phyloP scores from a whole-genome alignment of 2,113 vertebrate species.

The Notothenia rossii region DNA sequence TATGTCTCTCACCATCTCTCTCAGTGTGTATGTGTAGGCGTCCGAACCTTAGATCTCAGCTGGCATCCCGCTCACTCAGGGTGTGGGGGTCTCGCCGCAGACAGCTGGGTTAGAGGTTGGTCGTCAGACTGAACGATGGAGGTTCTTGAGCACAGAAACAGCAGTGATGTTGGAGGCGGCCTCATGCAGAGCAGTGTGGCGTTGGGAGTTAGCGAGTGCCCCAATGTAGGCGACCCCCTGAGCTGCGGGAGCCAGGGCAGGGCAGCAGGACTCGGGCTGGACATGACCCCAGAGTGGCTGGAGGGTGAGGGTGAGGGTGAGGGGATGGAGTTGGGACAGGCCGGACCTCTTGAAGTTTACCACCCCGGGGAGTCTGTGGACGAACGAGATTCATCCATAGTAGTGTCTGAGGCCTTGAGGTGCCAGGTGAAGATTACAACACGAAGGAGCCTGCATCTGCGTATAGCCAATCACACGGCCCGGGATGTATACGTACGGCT shows the following conservation, averaged over 20 bases:
- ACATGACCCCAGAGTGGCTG: constrained; percentile 30
- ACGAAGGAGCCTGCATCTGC: constrained; percentile 89
- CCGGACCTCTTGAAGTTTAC: constrained; percentile 69
- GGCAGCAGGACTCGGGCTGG: constrained; percentile 23
- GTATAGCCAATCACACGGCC: constrained; percentile 93
- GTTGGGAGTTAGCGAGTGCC: constrained; percentile 15
- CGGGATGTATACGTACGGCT: constrained; percentile 92
- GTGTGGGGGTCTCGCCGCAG: constrained; percentile 31
- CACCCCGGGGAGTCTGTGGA: constrained; percentile 58
- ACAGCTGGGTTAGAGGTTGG: constrained; percentile 48
- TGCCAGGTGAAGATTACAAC: constrained; percentile 96
- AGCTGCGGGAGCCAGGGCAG: constrained; percentile 23
- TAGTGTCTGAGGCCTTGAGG: constrained; percentile 85
- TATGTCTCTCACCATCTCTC: constrained; percentile 55
- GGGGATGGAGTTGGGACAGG: constrained; percentile 29
- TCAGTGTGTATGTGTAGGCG: constrained; percentile 25
- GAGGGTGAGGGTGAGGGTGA: constrained; percentile 11
- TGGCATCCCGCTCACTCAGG: constrained; percentile 48
- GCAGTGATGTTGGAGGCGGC: constrained; percentile 38
- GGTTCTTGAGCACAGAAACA: constrained; percentile 68
- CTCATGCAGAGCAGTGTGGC: constrained; percentile 50
- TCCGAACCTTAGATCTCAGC: constrained; percentile 43
- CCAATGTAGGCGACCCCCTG: neutral
- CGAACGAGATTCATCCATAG: constrained; percentile 57
- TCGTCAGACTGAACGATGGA: constrained; percentile 68